Evolutionary conservation across 2,888 invertebrate genomes (phyloP).

Genomic region (Nasonovia ribisnigri): DNA sequence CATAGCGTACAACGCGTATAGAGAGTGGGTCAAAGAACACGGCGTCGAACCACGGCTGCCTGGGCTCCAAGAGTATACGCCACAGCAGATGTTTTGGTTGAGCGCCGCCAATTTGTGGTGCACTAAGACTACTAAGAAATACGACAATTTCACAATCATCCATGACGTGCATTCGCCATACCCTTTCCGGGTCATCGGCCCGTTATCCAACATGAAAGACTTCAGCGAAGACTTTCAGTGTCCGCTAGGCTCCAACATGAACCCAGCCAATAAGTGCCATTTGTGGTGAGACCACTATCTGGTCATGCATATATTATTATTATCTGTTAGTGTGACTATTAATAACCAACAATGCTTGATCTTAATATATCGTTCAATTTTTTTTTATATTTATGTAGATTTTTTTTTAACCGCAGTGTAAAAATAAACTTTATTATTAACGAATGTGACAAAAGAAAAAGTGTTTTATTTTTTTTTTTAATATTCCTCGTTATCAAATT

Average conservation of each 20-base stretch:
- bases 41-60: slow-evolving; percentile 78
- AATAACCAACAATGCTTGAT: too few species aligned
- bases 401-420: too few species aligned
- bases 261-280: slow-evolving; percentile 75
- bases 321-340: too few species aligned
- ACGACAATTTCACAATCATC: too few species aligned
- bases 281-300: slow-evolving; percentile 72
- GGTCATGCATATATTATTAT: neutral
- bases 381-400: too few species aligned
- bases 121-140: slow-evolving; percentile 83
- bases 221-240: slow-evolving; percentile 77
- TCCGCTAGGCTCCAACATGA: slow-evolving; percentile 75
- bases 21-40: slow-evolving; percentile 79
- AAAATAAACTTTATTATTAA: too few species aligned
- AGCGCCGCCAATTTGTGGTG: slow-evolving; percentile 91
- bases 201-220: slow-evolving; percentile 75
- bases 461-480: too few species aligned
- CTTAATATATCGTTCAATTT: too few species aligned
- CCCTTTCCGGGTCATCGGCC: slow-evolving; percentile 75
- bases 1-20: slow-evolving; percentile 88
- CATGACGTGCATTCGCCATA: slow-evolving; percentile 71
- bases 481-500: too few species aligned
- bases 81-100: slow-evolving; percentile 84
- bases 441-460: too few species aligned
- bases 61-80: slow-evolving; percentile 77